Base-by-base conservation (phyloP, 2,113 vertebrate species). In the Phrynosoma blainvillii region DNA sequence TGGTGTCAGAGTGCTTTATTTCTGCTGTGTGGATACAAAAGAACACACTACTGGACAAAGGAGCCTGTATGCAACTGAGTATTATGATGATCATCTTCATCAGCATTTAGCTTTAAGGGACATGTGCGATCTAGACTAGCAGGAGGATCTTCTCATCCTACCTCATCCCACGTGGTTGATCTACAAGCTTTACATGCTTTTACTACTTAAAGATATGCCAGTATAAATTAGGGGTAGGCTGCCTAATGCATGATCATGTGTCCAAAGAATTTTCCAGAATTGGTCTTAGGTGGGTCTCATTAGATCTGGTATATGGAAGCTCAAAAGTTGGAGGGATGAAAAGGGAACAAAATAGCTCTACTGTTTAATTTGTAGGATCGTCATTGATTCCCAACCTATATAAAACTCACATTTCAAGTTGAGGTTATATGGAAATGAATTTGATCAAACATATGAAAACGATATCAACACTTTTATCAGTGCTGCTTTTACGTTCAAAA, bases 201-300 rank as follows among this genome's bases (percentile, higher is more conserved):
- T 36, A 36, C 36, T 36, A 36, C 36, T 36, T 88, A 52, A 62
- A 62, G 12, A 62, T 18, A 62, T 16, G 13, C 13, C 59, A 11
- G 6, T 42, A 32, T 0, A 0, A 32, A 36, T 52, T 12, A 85
- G 2, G n/a, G 18, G 54, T 86, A 66, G 80, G 0, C 0, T 21
- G 80, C 23, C n/a, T 54, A 40, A 40, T 85, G 66, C 52, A 88
- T 65, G 27, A 66, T 84, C 4, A 20, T 62, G 18, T 65, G 4
- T 12, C 5, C 77, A 9, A 70, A n/a, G 3, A 47, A 16, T 5
- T 71, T 79, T 52, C 42, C 4, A 25, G 27, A 79, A 21, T 25
- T 36, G 18, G 16, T 73, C 23, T 16, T 23, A 11, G 23, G 32
- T 25, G 68, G 16, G 32, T n/a, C 30, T 42, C 32, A 30, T n/a